phyloP scores from a whole-genome alignment of 2,797 vertebrate genomes.

The Melanotaenia trifasciata region DNA sequence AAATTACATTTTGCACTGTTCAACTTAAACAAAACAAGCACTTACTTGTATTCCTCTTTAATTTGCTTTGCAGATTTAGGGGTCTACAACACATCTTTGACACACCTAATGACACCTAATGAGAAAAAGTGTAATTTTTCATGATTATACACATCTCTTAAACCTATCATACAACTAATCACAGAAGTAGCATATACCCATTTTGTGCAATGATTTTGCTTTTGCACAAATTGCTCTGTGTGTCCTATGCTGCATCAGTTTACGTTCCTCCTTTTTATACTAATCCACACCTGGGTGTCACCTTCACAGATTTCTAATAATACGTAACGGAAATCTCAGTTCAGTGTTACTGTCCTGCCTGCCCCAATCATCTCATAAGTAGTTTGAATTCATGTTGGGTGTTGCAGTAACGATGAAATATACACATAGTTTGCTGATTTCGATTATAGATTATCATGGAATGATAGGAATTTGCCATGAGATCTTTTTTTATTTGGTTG shows the following conservation, averaged over 20 bases:
- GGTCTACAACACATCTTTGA: conserved; percentile 81
- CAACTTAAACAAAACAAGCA: conserved; percentile 42
- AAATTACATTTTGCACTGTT: conserved; percentile 30
- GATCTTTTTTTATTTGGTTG: neutral
- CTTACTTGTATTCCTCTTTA: conserved; percentile 62
- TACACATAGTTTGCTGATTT: neutral
- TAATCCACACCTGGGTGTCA: conserved; percentile 23
- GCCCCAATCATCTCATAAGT: neutral
- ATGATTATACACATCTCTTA: conserved; percentile 42
- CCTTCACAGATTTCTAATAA: conserved; percentile 23
- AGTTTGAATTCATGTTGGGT: neutral
- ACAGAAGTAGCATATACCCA: conserved; percentile 43
- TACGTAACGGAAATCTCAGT: conserved; percentile 22
- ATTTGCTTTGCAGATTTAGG: conserved; percentile 87
- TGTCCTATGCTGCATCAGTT: conserved; percentile 1
- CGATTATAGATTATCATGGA: neutral
- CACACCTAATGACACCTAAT: conserved; percentile 75
- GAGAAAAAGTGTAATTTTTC: conserved; percentile 64
- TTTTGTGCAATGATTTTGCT: conserved; percentile 23
- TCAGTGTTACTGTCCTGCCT: conserved; percentile 20
- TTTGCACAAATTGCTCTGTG: conserved; percentile 14
- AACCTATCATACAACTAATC: conserved; percentile 46
- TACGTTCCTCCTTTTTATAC: conserved; percentile 7
- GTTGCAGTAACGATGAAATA: neutral
- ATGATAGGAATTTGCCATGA: neutral